Percentiles rank a stretch among this genome's conserved stretches.
These are phyloP conservation scores for Holacanthus passer DNA, from an alignment of 2,113 vertebrate genomes.

Conservation along the genomic window DNA sequence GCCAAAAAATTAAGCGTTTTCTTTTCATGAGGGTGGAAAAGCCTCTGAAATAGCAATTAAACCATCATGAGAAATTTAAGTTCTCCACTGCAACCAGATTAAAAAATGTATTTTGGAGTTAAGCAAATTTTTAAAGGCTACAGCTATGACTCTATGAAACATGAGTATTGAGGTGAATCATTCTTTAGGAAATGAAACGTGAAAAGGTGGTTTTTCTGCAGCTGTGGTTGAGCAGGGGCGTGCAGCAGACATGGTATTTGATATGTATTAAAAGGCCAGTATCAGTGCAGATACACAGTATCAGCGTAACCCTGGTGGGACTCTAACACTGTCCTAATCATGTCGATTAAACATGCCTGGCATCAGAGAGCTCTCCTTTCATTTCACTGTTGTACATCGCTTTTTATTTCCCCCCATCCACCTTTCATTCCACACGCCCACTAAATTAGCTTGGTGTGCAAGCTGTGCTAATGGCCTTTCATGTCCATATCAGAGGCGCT, in stretches of 20 bases:
- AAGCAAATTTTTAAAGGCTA: background rate
- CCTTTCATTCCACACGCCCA: conserved; percentile 65
- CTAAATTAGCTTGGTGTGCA: conserved; percentile 74
- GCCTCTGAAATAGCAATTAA: background rate
- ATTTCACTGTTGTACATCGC: conserved; percentile 52
- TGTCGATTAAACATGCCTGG: conserved; percentile 55
- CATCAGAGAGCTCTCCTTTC: conserved; percentile 52
- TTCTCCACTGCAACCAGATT: background rate
- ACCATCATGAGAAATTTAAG: background rate
- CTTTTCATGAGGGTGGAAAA: background rate
- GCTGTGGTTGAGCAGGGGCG: background rate
- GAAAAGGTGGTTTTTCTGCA: background rate
- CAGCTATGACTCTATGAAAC: background rate
- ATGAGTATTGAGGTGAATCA: background rate
- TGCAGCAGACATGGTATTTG: background rate
- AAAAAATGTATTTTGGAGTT: background rate
- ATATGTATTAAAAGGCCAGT: conserved; percentile 24
- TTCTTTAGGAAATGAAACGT: background rate
- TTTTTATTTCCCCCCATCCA: conserved; percentile 61
- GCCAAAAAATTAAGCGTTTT: background rate
- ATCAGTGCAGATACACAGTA: background rate
- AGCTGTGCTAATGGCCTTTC: conserved; percentile 77
- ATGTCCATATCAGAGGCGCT: conserved; percentile 76
- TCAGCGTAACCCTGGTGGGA: conserved; percentile 30
- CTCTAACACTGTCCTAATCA: conserved; percentile 43